Percentiles rank a stretch among this genome's conserved stretches.
Conservation (phyloP, 2,888 invertebrate genomes). For the Ellobium chinense region DNA sequence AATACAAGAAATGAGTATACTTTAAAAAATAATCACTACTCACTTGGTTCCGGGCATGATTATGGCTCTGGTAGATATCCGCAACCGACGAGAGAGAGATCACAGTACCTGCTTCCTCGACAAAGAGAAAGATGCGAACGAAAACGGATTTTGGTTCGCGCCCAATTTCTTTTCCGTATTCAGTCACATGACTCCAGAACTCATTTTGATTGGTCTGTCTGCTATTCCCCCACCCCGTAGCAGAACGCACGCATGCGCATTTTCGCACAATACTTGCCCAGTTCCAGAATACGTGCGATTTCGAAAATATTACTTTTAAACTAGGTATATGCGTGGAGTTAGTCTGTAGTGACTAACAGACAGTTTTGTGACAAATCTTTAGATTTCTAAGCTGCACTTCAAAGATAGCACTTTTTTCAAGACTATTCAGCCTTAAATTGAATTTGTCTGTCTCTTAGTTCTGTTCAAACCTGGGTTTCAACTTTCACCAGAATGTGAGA, state of each 20-base stretch:
- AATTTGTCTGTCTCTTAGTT: too few species aligned
- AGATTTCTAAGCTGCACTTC: too few species aligned
- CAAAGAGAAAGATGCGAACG: constrained; percentile 37
- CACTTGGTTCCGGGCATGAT: constrained; percentile 74
- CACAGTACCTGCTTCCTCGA: constrained; percentile 6
- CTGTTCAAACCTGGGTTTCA: too few species aligned
- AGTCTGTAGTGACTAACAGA: too few species aligned
- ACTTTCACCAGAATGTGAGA: too few species aligned
- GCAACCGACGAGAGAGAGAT: constrained; percentile 7
- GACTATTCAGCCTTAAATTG: too few species aligned
- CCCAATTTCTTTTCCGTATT: constrained; percentile 40
- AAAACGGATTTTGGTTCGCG: constrained; percentile 23
- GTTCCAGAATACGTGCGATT: neutral
- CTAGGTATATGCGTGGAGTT: too few species aligned
- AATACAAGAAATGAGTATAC: too few species aligned
- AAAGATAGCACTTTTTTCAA: too few species aligned
- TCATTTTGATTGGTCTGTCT: constrained; percentile 4
- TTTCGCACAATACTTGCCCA: neutral
- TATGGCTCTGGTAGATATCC: constrained; percentile 64
- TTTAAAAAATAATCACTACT: too few species aligned
- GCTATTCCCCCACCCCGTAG: neutral
- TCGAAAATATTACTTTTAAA: too few species aligned
- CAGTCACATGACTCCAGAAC: constrained; percentile 34
- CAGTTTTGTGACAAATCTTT: too few species aligned
- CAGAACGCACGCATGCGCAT: constrained; percentile 25